Base-by-base conservation (phyloP, 2,797 vertebrate species). In the Onychomys torridus region DNA sequence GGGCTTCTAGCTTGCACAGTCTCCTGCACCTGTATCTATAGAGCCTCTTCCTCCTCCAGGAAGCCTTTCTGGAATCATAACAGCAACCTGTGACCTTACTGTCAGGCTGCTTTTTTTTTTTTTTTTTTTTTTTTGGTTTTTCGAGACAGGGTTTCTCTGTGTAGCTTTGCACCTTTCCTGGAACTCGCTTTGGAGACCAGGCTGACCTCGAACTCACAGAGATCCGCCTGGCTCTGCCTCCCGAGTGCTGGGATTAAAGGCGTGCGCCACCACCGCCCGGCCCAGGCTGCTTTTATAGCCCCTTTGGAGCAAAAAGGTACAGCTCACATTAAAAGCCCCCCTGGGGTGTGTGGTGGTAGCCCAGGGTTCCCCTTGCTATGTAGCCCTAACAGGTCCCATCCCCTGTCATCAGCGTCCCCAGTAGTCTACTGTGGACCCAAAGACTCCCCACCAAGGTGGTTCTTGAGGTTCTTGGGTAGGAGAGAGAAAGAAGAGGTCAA, bases 51-150 rank as follows among this genome's bases (percentile, higher is more conserved):
- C 82, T 5, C 96, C 65, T 96, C 71, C 83, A 61, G 89, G 93
- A n/a, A 95, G 96, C 52, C 93, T 79, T 93, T 90, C 96, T 49
- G 63, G 95, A 90, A 55, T 29, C 46, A 32, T 40, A 7, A 6
- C 43, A 16, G 55, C 19, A n/a, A 7, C 27, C 32, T 25, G 55
- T 2, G 57, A 29, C 57, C 73, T 63, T 14, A 40, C 57, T 34
- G 29, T 34, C 13, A 11, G 25, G 37, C 9, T 32, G 57, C 2
- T 57, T n/a, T 40, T 40, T n/a, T n/a, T n/a, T n/a, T n/a, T n/a
- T n/a, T n/a, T n/a, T n/a, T n/a, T n/a, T n/a, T n/a, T n/a, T n/a
- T n/a, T n/a, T n/a, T n/a, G n/a, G n/a, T n/a, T n/a, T n/a, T n/a
- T n/a, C n/a, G n/a, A n/a, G n/a, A n/a, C n/a, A n/a, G n/a, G n/a